These are phyloP conservation scores for Galaxea fascicularis DNA, from an alignment of 92 coral and sea anemone genomes.

Conservation along the genomic window DNA sequence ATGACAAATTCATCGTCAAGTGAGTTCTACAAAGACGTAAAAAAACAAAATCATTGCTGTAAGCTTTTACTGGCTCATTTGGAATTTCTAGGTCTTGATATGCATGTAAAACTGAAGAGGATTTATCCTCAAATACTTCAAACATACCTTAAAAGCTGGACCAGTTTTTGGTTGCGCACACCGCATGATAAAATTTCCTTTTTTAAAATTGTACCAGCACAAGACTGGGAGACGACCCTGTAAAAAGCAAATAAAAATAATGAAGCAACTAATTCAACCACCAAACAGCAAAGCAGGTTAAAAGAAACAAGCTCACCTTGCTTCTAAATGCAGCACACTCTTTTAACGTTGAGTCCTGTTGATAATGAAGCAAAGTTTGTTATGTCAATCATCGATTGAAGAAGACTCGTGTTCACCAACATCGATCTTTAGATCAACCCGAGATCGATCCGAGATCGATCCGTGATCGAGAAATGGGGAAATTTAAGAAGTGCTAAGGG, in stretches of 20 bases:
- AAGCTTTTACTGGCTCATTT: not conserved
- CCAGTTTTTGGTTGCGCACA: slow-evolving; percentile 99
- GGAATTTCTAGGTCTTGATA: not conserved
- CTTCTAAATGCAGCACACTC: slow-evolving; percentile 91
- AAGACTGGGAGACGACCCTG: slow-evolving; percentile 96
- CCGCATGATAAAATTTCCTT: slow-evolving; percentile 96
- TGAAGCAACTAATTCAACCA: not conserved
- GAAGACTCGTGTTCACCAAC: too few species aligned
- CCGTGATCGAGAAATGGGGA: too few species aligned
- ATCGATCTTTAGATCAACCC: too few species aligned
- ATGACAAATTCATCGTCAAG: slow-evolving; percentile 87
- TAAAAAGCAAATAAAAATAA: not conserved
- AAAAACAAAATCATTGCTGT: not conserved
- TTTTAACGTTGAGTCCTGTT: slow-evolving; percentile 82
- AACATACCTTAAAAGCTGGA: slow-evolving; percentile 86
- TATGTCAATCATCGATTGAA: too few species aligned
- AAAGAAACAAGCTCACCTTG: slow-evolving; percentile 70
- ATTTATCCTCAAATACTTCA: not conserved
- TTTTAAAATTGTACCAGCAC: slow-evolving; percentile 93
- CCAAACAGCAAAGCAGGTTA: not conserved
- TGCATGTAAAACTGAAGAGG: not conserved
- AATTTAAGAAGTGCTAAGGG: too few species aligned
- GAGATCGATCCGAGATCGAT: too few species aligned
- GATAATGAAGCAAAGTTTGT: not conserved
- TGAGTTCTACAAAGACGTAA: slow-evolving; percentile 65